Conservation (phyloP, 2,113 vertebrate species). For the Indri indri region DNA sequence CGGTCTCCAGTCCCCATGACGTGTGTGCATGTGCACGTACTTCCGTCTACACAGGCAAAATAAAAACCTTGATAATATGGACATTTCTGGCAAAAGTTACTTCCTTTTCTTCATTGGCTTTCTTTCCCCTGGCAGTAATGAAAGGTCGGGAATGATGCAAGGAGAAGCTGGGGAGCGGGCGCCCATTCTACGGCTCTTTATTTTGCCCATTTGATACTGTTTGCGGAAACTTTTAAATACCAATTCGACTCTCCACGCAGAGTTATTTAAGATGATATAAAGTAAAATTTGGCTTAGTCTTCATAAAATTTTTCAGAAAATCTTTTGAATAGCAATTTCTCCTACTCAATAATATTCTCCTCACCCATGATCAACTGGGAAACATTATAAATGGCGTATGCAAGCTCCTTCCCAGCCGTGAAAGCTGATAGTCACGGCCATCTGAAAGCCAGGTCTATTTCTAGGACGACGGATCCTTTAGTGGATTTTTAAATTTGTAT, state of each 20-base stretch:
- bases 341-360: neutral
- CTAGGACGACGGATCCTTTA: neutral
- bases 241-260: neutral
- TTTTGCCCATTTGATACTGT: neutral
- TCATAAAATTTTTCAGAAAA: neutral
- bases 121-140: neutral
- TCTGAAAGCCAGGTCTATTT: neutral
- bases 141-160: neutral
- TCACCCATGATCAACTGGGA: neutral
- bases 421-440: neutral
- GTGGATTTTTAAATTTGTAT: neutral
- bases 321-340: neutral
- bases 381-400: neutral
- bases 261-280: neutral
- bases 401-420: neutral
- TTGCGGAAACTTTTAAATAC: neutral
- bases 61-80: neutral
- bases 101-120: neutral
- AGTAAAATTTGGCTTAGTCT: neutral
- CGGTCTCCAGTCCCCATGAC: neutral
- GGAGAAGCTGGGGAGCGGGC: no score
- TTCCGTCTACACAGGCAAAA: neutral
- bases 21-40: fast-evolving
- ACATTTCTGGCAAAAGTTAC: neutral
- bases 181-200: neutral